phyloP scores from a whole-genome alignment of 2,113 vertebrate genomes.

The Carlito syrichta region DNA sequence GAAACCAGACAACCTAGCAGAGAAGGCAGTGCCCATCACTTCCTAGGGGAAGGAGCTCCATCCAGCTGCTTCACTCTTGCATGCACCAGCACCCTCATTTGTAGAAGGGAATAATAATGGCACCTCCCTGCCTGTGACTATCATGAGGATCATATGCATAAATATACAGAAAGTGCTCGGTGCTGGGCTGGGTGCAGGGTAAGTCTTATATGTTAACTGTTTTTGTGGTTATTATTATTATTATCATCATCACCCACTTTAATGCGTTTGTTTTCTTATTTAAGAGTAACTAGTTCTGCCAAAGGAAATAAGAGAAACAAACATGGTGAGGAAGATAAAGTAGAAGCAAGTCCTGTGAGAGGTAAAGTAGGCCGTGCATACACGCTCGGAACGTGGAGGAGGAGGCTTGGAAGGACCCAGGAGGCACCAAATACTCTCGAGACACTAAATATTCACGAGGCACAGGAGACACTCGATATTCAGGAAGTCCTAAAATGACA shows the following conservation, averaged over 20 bases:
- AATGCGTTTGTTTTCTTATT: neutral
- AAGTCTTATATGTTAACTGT: neutral
- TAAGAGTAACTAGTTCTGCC: neutral
- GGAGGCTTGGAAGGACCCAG: neutral
- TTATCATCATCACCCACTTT: too few relatives aligned
- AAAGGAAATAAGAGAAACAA: neutral
- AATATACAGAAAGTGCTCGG: neutral
- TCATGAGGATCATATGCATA: neutral
- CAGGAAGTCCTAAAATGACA: neutral
- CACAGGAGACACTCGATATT: neutral
- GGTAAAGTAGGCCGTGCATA: neutral
- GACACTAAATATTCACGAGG: neutral
- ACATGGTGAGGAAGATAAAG: neutral
- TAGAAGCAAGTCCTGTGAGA: neutral
- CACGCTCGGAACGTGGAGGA: neutral
- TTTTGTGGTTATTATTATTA: neutral
- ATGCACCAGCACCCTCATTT: neutral
- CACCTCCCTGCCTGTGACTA: neutral
- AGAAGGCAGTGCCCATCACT: neutral
- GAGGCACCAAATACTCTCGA: neutral
- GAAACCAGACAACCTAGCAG: neutral
- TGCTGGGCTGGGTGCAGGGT: neutral
- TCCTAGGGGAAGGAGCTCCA: neutral
- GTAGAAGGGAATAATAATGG: neutral
- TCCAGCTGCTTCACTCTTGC: neutral